Conservation (phyloP, 2,888 invertebrate genomes). For the Drosophila affinis region DNA sequence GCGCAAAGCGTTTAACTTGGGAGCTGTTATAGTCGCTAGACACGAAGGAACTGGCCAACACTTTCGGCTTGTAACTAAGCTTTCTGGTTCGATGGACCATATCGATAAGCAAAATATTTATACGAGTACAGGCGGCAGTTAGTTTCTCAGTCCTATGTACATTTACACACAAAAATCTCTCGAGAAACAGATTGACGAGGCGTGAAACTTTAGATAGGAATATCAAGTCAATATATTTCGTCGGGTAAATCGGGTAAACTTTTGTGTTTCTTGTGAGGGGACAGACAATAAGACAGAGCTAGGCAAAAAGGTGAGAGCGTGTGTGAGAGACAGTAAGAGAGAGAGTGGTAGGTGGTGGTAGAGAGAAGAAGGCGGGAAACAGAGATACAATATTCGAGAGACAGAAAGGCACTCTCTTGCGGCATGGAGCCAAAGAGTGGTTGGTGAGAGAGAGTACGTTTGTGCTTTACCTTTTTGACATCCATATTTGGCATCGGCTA, state of each 20-base stretch:
- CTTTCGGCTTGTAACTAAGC: constrained; percentile 50
- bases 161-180: constrained; percentile 50
- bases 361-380: constrained; percentile 59
- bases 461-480: constrained; percentile 96
- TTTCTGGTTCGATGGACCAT: constrained; percentile 37
- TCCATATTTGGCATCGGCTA: constrained; percentile 95
- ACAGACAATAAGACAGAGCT: constrained; percentile 67
- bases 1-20: constrained; percentile 33
- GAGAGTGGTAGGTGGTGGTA: not conserved
- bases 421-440: constrained; percentile 46
- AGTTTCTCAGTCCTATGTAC: constrained; percentile 68
- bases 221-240: constrained; percentile 53
- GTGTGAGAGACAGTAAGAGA: constrained; percentile 50
- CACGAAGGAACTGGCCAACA: not conserved
- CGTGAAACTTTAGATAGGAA: constrained; percentile 19
- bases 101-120: constrained; percentile 47
- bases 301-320: constrained; percentile 67
- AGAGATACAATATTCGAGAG: constrained; percentile 51
- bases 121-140: constrained; percentile 43
- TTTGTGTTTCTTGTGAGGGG: constrained; percentile 47
- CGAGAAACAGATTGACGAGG: constrained; percentile 54
- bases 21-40: constrained; percentile 25
- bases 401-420: constrained; percentile 61
- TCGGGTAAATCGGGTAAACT: constrained; percentile 18
- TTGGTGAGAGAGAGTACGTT: constrained; percentile 75